phyloP scores from a whole-genome alignment of 2,797 vertebrate species.

The Eulemur rubriventer region DNA sequence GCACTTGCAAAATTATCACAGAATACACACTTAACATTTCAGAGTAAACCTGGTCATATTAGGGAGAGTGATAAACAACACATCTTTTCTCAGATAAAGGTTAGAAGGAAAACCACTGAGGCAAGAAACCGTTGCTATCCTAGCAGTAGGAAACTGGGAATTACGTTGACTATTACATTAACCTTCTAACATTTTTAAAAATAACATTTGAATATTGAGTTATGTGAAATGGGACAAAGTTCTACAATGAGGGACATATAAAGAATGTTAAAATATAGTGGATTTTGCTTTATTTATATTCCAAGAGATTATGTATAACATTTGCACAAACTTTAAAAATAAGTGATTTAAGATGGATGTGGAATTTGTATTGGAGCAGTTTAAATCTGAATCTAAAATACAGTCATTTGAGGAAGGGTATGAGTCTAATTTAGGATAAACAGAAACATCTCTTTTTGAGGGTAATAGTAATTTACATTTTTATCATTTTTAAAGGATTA shows the following conservation, averaged over 20 bases:
- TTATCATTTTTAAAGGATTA: slow-evolving; percentile 85
- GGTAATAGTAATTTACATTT: slow-evolving; percentile 80
- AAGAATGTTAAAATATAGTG: background rate
- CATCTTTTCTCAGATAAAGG: background rate
- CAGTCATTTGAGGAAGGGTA: background rate
- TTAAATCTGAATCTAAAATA: background rate
- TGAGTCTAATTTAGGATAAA: slow-evolving; percentile 44
- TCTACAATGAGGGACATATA: background rate
- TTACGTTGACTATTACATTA: rapidly evolving
- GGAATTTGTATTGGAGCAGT: background rate
- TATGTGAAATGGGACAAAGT: background rate
- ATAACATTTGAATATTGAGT: background rate
- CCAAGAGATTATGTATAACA: background rate
- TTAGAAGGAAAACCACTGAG: background rate
- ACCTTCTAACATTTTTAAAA: background rate
- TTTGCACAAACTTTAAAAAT: background rate
- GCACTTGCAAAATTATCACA: rapidly evolving
- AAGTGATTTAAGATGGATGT: background rate
- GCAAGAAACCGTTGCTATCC: rapidly evolving
- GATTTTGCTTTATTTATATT: background rate
- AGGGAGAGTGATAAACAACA: background rate
- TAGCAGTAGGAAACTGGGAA: too few species aligned
- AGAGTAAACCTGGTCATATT: rapidly evolving
- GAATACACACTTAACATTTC: rapidly evolving
- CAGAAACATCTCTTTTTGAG: slow-evolving; percentile 69